Percentiles rank a stretch among this genome's conserved stretches.
Evolutionary conservation across 2,888 invertebrate genomes (phyloP).

Genomic region (Euzetes globulus): DNA sequence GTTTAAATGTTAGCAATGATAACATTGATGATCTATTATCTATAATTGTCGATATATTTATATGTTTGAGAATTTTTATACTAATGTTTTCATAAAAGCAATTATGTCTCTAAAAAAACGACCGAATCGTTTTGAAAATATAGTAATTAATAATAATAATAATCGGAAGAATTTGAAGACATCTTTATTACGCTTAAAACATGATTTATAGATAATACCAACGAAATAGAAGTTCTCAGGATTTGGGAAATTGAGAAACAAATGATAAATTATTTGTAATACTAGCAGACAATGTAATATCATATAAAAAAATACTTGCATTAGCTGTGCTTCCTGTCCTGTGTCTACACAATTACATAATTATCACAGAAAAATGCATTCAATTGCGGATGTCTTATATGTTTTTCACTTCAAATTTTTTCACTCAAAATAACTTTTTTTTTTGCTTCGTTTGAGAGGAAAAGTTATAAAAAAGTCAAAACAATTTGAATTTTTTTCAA

Average conservation of each 20-base stretch:
- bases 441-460: not conserved
- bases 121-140: not conserved
- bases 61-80: not conserved
- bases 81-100: not conserved
- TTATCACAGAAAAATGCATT: conserved; percentile 13
- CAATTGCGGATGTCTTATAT: conserved; percentile 17
- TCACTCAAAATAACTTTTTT: not conserved
- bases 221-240: conserved; percentile 18
- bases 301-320: not conserved
- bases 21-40: not conserved
- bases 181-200: not conserved
- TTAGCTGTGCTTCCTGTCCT: conserved; percentile 22
- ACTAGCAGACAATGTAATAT: not conserved
- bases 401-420: not conserved
- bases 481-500: not conserved
- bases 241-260: conserved; percentile 1
- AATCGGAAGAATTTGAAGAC: not conserved
- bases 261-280: conserved; percentile 27
- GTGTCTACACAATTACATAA: conserved; percentile 21
- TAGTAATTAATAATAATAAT: conserved; percentile 26
- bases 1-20: not conserved
- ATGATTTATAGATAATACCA: conserved; percentile 10
- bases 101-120: not conserved
- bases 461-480: not conserved
- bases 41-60: conserved; percentile 3